These are phyloP conservation scores for Esox masquinongy DNA, from an alignment of 2,797 vertebrate genomes.

Conservation along the genomic window DNA sequence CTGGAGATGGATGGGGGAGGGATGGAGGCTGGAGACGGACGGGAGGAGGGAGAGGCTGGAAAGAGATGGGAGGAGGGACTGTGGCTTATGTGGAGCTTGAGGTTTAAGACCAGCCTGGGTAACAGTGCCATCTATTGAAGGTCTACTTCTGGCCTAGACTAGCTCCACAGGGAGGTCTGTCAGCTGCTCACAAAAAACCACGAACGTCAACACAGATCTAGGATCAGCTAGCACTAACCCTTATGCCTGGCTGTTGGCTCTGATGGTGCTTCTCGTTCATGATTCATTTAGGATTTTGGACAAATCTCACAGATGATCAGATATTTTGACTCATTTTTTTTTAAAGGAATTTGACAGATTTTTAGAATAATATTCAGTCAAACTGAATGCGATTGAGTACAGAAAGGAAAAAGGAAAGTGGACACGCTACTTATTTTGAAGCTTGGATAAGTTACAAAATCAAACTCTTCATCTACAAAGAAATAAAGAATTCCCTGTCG, in stretches of 20 bases:
- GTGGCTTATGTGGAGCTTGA: constrained; percentile 1
- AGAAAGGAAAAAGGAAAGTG: too few species aligned
- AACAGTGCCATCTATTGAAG: constrained; percentile 75
- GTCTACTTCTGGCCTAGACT: neutral
- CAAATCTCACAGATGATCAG: too few species aligned
- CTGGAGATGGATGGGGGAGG: neutral
- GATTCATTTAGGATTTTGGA: too few species aligned
- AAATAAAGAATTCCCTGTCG: too few species aligned
- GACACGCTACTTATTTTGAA: too few species aligned
- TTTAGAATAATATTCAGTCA: too few species aligned
- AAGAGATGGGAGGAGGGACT: neutral
- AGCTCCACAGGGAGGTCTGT: neutral
- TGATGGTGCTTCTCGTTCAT: neutral
- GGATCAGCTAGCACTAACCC: neutral
- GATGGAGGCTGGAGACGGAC: neutral
- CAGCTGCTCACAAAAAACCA: neutral
- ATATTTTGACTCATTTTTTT: too few species aligned
- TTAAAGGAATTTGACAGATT: too few species aligned
- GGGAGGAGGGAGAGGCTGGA: neutral
- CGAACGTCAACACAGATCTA: neutral
- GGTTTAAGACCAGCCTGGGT: constrained; percentile 41
- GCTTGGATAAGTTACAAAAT: too few species aligned
- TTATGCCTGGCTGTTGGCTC: neutral
- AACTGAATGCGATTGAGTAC: too few species aligned
- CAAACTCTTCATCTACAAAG: too few species aligned